A percentile compares a stretch with the other conserved stretches of the same genome.
Evolutionary conservation across 2,113 vertebrate genomes (phyloP).

Genomic region (Mohoua ochrocephala): DNA sequence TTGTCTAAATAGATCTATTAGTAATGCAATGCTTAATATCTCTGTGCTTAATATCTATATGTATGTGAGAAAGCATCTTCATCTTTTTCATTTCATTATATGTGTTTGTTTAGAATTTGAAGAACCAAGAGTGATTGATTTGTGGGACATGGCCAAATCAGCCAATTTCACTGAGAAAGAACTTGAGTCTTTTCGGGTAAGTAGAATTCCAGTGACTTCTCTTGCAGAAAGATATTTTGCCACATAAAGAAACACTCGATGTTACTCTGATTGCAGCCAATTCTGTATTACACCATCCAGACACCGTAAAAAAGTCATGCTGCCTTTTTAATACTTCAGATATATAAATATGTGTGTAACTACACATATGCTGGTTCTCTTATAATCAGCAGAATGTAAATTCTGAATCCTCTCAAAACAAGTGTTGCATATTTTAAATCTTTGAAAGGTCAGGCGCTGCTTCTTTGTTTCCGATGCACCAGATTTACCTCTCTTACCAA

Average conservation of each 20-base stretch:
- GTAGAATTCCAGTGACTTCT: not conserved
- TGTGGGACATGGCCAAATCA: slow-evolving; percentile 92
- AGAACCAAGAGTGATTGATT: slow-evolving; percentile 91
- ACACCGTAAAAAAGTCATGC: not conserved
- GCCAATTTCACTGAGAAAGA: slow-evolving; percentile 87
- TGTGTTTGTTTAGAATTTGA: slow-evolving; percentile 80
- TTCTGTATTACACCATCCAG: not conserved
- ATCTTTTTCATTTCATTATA: not conserved
- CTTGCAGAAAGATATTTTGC: not conserved
- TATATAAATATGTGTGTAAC: not conserved
- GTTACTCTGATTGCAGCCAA: not conserved
- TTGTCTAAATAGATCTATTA: not conserved
- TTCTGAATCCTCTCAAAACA: not conserved
- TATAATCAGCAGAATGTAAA: not conserved
- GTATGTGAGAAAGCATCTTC: not conserved
- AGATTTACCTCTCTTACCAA: not conserved
- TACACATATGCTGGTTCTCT: not conserved
- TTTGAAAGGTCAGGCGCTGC: not conserved
- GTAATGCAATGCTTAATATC: not conserved
- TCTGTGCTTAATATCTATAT: not conserved
- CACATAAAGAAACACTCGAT: accelerated
- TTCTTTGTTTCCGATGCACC: not conserved
- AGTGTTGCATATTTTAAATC: not conserved
- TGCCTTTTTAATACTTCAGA: not conserved
- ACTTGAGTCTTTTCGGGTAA: slow-evolving; percentile 91